Evolutionary conservation across 2,797 vertebrate species (phyloP).

Genomic region (Uromys caudimaculatus): DNA sequence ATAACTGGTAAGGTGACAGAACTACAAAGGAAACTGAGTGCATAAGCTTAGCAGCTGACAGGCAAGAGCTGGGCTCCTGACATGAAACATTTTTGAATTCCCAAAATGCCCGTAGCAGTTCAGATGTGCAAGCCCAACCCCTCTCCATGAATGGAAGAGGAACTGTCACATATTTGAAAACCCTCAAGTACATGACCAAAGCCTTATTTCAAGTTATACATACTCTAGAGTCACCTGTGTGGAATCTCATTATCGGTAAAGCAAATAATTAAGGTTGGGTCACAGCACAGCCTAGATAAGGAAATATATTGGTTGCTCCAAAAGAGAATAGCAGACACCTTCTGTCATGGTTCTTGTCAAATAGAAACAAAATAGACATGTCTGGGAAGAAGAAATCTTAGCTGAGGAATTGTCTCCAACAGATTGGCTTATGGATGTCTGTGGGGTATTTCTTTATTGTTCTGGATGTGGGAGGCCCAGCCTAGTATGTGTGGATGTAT

Average conservation of each 20-base stretch:
- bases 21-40: not conserved
- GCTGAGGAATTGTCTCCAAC: not conserved
- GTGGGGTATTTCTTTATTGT: not conserved
- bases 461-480: not conserved
- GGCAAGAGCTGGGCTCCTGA: not conserved
- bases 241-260: not conserved
- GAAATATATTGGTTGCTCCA: not conserved
- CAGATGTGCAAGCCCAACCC: not conserved
- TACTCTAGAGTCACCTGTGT: not conserved
- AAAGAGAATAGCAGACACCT: not conserved
- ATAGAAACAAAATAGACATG: not conserved
- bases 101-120: not conserved
- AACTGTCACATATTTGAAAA: not conserved
- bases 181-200: not conserved
- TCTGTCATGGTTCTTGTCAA: not conserved
- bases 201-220: not conserved
- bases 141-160: not conserved
- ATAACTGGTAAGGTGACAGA: not conserved
- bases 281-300: not conserved
- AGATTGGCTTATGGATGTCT: too few species aligned
- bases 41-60: too few species aligned
- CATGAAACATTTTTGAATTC: not conserved
- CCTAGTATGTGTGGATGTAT: not conserved
- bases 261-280: not conserved
- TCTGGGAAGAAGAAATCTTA: not conserved